Conservation (phyloP, 1,140 invertebrate genomes). For the Onthophagus taurus region DNA sequence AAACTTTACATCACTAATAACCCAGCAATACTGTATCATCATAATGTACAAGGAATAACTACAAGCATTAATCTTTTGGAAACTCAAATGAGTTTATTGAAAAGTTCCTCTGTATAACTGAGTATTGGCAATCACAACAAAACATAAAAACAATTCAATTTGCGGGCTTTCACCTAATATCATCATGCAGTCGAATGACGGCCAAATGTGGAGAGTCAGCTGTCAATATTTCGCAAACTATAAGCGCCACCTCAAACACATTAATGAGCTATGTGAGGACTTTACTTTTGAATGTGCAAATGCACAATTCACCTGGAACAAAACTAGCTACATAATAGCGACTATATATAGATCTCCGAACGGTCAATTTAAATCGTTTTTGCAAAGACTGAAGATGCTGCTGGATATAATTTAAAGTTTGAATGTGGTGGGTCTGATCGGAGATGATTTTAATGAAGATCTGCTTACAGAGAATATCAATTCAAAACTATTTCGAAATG, state of each 20-base stretch:
- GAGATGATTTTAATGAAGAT: too few relatives aligned
- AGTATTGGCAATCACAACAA: slow-evolving; percentile 7
- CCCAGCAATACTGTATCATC: too few relatives aligned
- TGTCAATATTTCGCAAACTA: slow-evolving; percentile 2
- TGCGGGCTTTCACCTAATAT: background rate
- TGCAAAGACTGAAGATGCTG: too few relatives aligned
- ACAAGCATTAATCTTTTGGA: background rate
- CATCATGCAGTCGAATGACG: slow-evolving; percentile 1
- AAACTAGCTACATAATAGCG: too few relatives aligned
- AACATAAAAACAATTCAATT: slow-evolving; percentile 2
- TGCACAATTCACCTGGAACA: too few relatives aligned
- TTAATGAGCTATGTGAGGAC: background rate
- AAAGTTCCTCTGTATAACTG: slow-evolving; percentile 5
- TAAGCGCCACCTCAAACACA: background rate
- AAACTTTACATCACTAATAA: too few relatives aligned
- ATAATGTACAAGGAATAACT: slow-evolving; percentile 4
- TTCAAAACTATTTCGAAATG: too few relatives aligned
- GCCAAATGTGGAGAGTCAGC: slow-evolving; percentile 5
- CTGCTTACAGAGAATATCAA: too few relatives aligned
- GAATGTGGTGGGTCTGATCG: too few relatives aligned
- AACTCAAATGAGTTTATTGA: background rate
- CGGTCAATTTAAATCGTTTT: too few relatives aligned
- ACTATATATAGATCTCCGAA: too few relatives aligned
- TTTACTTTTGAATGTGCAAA: slow-evolving; percentile 9
- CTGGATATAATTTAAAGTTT: too few relatives aligned